Conservation (phyloP, 30 jellyfish, hydroid and myxozoan genomes). For the Aurelia aurita region DNA sequence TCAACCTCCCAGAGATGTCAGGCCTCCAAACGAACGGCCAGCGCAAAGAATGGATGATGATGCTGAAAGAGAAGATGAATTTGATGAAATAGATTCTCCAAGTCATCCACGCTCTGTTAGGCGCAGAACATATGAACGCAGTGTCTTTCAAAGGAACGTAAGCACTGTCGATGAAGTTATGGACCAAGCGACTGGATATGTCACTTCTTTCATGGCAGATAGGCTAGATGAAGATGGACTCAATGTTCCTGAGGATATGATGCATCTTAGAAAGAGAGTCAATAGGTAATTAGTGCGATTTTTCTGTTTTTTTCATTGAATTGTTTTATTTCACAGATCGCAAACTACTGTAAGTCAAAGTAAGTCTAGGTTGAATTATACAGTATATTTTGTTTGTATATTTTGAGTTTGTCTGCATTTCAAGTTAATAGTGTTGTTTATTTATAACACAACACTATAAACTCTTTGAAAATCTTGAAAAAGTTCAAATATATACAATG, state of each 20-base stretch:
- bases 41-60: background rate
- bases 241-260: constrained; percentile 68
- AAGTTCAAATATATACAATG: no score
- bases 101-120: constrained; percentile 22
- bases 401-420: no score
- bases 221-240: constrained; percentile 77
- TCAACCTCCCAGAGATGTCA: constrained; percentile 45
- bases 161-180: constrained; percentile 71
- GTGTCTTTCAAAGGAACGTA: constrained; percentile 31
- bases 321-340: background rate
- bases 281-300: constrained; percentile 22
- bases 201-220: constrained; percentile 69
- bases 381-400: no score
- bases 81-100: constrained; percentile 63
- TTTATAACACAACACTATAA: no score
- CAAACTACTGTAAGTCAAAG: no score
- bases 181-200: constrained; percentile 62
- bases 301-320: background rate
- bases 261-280: constrained; percentile 26
- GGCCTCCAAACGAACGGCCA: constrained; percentile 1
- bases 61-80: constrained; percentile 5
- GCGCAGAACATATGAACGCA: constrained; percentile 33
- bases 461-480: no score
- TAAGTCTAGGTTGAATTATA: no score
- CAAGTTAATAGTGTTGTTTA: no score